Evolutionary conservation across 2,113 vertebrate genomes (phyloP).

Genomic region (Ibidorhyncha struthersii): DNA sequence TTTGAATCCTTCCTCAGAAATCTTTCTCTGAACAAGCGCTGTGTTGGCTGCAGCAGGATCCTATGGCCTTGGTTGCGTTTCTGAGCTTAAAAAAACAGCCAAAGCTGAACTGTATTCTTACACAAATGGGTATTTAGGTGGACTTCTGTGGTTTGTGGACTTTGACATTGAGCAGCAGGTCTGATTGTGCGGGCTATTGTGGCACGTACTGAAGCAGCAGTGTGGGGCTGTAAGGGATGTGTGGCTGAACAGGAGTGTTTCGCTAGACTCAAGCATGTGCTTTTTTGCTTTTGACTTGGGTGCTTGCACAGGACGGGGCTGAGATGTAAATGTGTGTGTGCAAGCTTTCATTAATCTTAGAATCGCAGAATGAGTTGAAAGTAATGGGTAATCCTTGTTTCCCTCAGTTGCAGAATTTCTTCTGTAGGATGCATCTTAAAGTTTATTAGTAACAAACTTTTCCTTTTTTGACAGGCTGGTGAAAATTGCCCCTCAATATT

Average conservation of each 20-base stretch:
- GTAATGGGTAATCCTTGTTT: background rate
- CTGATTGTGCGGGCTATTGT: background rate
- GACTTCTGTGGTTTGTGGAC: too few species aligned
- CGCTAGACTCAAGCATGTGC: rapidly evolving
- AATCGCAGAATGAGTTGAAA: background rate
- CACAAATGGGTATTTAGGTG: rapidly evolving
- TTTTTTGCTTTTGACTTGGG: background rate
- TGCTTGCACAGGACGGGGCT: background rate
- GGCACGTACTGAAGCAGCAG: background rate
- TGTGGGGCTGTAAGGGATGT: rapidly evolving
- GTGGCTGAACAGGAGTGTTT: rapidly evolving
- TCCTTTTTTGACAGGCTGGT: constrained; percentile 87
- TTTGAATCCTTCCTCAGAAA: background rate
- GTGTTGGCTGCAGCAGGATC: background rate
- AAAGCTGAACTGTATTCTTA: background rate
- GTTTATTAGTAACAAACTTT: constrained; percentile 50
- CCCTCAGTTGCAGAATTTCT: background rate
- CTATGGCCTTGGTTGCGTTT: background rate
- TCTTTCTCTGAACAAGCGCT: background rate
- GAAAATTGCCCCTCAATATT: constrained; percentile 96
- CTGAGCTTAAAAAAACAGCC: background rate
- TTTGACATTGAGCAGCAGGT: background rate
- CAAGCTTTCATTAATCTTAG: background rate
- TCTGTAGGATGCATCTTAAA: background rate
- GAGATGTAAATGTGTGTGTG: background rate